These are phyloP conservation scores for Ivindomyrus marchei DNA, from an alignment of 2,113 vertebrate species.

Conservation along the genomic window DNA sequence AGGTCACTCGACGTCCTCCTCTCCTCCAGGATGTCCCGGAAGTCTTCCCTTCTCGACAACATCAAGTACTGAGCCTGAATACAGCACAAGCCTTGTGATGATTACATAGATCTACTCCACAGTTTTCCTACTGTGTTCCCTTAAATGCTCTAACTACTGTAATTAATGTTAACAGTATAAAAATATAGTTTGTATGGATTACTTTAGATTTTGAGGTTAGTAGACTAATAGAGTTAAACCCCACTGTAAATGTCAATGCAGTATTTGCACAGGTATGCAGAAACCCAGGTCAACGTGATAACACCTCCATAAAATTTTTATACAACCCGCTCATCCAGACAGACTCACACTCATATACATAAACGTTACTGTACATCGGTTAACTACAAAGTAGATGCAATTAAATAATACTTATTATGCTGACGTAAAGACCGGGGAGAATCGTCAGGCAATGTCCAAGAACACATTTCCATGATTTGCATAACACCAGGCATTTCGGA, in stretches of 20 bases:
- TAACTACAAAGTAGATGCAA: background rate
- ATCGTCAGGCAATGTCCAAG: background rate
- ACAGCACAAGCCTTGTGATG: background rate
- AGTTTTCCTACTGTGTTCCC: background rate
- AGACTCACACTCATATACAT: background rate
- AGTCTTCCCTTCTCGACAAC: slow-evolving; percentile 64
- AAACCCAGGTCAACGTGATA: background rate
- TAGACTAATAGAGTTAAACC: background rate
- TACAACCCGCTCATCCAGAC: background rate
- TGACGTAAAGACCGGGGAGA: background rate
- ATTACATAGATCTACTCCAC: background rate
- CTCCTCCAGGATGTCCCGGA: slow-evolving; percentile 84
- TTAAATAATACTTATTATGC: background rate
- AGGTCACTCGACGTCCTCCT: slow-evolving; percentile 73
- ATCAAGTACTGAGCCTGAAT: slow-evolving; percentile 13
- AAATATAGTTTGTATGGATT: background rate
- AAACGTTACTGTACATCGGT: background rate
- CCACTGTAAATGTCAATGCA: background rate
- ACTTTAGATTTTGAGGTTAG: background rate
- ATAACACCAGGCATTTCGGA: background rate
- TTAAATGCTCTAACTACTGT: background rate
- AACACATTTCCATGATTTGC: background rate
- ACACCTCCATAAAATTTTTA: background rate
- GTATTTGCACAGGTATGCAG: background rate
- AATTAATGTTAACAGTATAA: background rate